Conservation (phyloP, 2,888 invertebrate species). For the Lithophane socia region DNA sequence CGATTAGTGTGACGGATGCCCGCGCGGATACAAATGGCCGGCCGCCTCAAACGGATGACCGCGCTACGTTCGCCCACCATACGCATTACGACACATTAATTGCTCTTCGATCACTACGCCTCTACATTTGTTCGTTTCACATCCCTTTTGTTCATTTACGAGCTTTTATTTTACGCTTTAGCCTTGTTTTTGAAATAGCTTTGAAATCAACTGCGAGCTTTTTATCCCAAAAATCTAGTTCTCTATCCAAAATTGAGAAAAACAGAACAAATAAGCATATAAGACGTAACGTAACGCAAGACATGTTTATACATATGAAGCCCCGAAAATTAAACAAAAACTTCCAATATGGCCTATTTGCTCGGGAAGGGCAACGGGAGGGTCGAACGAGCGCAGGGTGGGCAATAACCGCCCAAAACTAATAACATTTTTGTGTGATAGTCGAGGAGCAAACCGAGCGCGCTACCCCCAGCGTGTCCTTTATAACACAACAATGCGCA, state of each 20-base stretch:
- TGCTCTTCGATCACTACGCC: conserved; percentile 78
- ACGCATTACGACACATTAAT: conserved; percentile 82
- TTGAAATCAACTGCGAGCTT: not conserved
- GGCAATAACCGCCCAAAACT: conserved; percentile 89
- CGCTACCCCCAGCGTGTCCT: conserved; percentile 81
- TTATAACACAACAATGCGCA: conserved; percentile 86
- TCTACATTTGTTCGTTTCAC: conserved; percentile 74
- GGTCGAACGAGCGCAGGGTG: conserved; percentile 81
- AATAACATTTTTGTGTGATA: conserved; percentile 90
- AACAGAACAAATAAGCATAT: conserved; percentile 37
- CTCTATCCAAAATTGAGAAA: conserved; percentile 11
- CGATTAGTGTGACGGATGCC: conserved; percentile 86
- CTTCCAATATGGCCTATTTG: conserved; percentile 82
- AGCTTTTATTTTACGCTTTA: conserved; percentile 35
- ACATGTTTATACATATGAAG: conserved; percentile 52
- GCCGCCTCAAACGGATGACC: conserved; percentile 84
- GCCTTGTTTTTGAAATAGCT: conserved; percentile 5
- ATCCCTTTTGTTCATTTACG: conserved; percentile 25
- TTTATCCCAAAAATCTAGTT: not conserved
- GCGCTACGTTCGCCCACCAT: conserved; percentile 67
- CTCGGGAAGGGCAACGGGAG: conserved; percentile 78
- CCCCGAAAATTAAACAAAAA: conserved; percentile 76
- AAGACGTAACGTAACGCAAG: conserved; percentile 39
- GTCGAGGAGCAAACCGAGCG: conserved; percentile 83
- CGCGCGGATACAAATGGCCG: conserved; percentile 83